Conservation (phyloP, 2,113 vertebrate genomes). For the Oophaga pumilio region DNA sequence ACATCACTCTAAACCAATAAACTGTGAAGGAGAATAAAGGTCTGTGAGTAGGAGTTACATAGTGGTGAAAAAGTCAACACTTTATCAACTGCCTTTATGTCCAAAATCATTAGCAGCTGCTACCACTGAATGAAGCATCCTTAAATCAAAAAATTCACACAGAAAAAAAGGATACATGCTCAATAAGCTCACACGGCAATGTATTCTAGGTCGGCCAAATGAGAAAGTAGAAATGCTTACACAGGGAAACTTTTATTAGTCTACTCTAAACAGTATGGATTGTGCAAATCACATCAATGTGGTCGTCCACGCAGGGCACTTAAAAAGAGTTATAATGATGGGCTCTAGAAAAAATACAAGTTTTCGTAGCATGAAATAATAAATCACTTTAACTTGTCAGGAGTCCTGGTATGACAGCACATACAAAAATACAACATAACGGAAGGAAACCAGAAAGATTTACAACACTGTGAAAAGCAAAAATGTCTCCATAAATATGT, state of each 20-base stretch:
- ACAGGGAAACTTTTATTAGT: constrained; percentile 28
- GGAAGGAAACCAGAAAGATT: no score
- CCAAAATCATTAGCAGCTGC: constrained; percentile 27
- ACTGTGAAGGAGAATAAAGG: constrained; percentile 53
- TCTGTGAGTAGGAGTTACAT: not conserved
- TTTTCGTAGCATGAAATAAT: not conserved
- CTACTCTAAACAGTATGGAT: constrained; percentile 24
- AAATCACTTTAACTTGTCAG: no score
- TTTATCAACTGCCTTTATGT: constrained; percentile 45
- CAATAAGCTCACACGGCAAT: constrained; percentile 29
- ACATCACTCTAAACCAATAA: constrained; percentile 53
- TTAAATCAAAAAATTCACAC: constrained; percentile 37
- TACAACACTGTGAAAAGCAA: no score
- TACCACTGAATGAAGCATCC: constrained; percentile 19
- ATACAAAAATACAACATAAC: no score
- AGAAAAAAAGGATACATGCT: constrained; percentile 40
- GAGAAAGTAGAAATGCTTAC: constrained; percentile 43
- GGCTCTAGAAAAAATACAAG: not conserved
- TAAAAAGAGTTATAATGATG: not conserved
- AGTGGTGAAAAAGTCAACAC: constrained; percentile 19
- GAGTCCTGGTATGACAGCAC: no score
- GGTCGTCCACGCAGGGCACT: not conserved
- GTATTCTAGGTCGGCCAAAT: constrained; percentile 20
- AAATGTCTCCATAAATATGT: no score
- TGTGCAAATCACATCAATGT: not conserved